Base-by-base conservation (phyloP, 2,797 vertebrate species). In the Manis pentadactyla region DNA sequence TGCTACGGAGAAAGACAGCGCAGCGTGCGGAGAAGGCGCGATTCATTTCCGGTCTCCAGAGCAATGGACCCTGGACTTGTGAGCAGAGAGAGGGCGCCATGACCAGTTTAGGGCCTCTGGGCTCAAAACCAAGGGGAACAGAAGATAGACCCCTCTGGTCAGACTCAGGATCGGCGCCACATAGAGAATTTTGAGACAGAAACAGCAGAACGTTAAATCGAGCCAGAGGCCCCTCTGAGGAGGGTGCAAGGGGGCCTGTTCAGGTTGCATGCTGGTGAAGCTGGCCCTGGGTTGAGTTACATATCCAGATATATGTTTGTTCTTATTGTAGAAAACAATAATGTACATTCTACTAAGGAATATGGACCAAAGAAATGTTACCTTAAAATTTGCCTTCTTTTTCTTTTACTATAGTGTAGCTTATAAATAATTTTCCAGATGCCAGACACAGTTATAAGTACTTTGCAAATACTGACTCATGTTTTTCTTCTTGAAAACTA, bases 221-320 rank as follows among this genome's bases (percentile, higher is more conserved):
- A 53, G 46, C 11, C 19, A 0, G 25, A n/a, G 39, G 21, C 17
- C 29, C 17, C 42, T 61, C 73, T 63, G 31, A 69, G 42, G 63
- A 7, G 11, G 59, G 6, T 0, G 1, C 1, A n/a, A 31, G 46
- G 1, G 13, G 5, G 1, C 10, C 5, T 37, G 57, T 25, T 10
- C 1, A 27, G 69, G 42, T n/a, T 8, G 12, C 7, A 6, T 19
- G 5, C 8, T 18, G 3, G 1, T 2, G 59, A 59, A 68, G 29
- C 19, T 49, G 66, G 57, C 57, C 55, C 57, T 13, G 15, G 39
- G 14, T 34, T 75, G 61, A 39, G 18, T n/a, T 9, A n/a, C 0
- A 7, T 9, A 15, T 9, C 25, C 19, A 17, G 31, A 77, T 1
- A 21, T 4, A 15, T 12, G 49, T 27, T 23, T 46, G 14, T 79